Conservation (phyloP, 2,113 vertebrate species). For the Anser brachyrhynchus region DNA sequence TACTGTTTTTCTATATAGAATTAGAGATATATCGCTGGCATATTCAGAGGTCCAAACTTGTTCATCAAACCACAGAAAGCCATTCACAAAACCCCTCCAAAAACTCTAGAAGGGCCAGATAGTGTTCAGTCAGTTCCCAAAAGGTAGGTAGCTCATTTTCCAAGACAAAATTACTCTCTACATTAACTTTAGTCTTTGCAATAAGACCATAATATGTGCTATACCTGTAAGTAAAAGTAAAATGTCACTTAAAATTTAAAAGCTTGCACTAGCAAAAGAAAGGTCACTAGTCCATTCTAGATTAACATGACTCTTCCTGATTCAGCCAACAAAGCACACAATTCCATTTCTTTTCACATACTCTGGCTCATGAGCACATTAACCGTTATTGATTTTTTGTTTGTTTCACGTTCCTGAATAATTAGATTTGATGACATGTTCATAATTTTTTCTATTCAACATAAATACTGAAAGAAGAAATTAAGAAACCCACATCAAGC, state of each 20-base stretch:
- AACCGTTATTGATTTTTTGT: neutral
- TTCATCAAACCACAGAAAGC: neutral
- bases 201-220: neutral
- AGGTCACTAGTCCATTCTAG: neutral
- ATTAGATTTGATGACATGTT: neutral
- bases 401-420: neutral
- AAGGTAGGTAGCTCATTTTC: neutral
- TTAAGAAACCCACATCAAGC: neutral
- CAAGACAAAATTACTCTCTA: neutral
- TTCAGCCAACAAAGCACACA: neutral
- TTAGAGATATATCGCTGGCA: neutral
- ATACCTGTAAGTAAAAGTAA: neutral
- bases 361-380: neutral
- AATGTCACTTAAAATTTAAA: neutral
- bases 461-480: neutral
- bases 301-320: neutral
- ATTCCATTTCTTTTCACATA: neutral
- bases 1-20: neutral
- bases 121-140: neutral
- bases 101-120: neutral
- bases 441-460: neutral
- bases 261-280: neutral
- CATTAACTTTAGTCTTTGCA: neutral
- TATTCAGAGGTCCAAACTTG: neutral
- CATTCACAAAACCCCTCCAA: neutral